phyloP scores from a whole-genome alignment of 2,888 invertebrate species.

The Nomada fucata region DNA sequence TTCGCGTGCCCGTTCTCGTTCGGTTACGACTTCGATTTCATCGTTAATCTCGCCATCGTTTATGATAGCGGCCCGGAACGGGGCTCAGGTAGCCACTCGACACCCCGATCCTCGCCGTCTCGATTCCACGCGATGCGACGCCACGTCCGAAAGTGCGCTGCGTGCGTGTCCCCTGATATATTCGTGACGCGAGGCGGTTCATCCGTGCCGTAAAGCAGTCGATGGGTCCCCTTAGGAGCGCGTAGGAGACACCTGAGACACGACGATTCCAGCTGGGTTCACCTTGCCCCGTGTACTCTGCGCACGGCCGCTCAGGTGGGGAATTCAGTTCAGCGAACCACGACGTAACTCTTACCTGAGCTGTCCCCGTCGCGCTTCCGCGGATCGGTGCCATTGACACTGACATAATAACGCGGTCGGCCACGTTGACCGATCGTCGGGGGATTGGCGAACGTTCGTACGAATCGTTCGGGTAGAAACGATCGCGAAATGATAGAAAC shows the following conservation, averaged over 20 bases:
- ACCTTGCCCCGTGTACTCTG: slow-evolving; percentile 58
- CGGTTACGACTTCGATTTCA: slow-evolving; percentile 32
- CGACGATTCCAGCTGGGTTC: slow-evolving; percentile 66
- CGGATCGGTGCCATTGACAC: slow-evolving; percentile 80
- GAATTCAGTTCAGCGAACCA: slow-evolving; percentile 81
- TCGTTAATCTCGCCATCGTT: slow-evolving; percentile 35
- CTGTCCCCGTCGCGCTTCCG: slow-evolving; percentile 45
- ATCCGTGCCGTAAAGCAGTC: slow-evolving; percentile 63
- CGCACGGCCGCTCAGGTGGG: slow-evolving; percentile 51
- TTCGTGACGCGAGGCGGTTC: slow-evolving; percentile 58
- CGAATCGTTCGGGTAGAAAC: not conserved
- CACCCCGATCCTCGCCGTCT: slow-evolving; percentile 41
- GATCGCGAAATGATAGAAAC: too few species aligned
- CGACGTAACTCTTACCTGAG: slow-evolving; percentile 66
- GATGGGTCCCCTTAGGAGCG: slow-evolving; percentile 25
- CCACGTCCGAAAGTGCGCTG: slow-evolving; percentile 27
- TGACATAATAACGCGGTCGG: slow-evolving; percentile 78
- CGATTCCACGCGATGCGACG: slow-evolving; percentile 33
- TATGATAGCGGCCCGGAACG: slow-evolving; percentile 29
- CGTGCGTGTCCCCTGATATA: slow-evolving; percentile 45
- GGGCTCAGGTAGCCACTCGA: slow-evolving; percentile 50
- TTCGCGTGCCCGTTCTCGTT: not conserved
- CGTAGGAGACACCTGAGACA: slow-evolving; percentile 60
- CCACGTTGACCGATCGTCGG: not conserved
- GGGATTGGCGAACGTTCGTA: slow-evolving; percentile 58